A percentile compares a stretch with the other conserved stretches of the same genome.
These are phyloP conservation scores for Drosophila busckii DNA, from an alignment of 1,140 invertebrate species.

Conservation along the genomic window DNA sequence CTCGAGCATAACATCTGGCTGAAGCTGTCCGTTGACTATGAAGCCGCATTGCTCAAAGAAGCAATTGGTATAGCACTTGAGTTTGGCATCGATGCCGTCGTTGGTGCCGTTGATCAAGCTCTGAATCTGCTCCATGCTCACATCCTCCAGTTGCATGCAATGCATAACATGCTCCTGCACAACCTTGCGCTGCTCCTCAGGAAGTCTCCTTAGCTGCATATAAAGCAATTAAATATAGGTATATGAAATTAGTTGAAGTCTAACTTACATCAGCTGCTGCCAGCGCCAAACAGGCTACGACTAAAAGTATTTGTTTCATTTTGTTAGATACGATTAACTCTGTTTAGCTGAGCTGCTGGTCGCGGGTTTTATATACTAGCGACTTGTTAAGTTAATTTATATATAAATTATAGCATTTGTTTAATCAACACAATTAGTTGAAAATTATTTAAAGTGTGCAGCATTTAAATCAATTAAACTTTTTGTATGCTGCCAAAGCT, in stretches of 20 bases:
- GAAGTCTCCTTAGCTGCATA: background rate
- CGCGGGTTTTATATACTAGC: no score
- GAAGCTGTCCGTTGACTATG: slow-evolving; percentile 41
- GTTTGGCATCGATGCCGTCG: slow-evolving; percentile 32
- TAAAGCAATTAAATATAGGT: background rate
- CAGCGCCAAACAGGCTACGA: slow-evolving; percentile 19
- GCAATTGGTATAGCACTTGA: slow-evolving; percentile 60
- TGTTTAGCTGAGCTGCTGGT: no score
- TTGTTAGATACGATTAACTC: no score
- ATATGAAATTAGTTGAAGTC: background rate
- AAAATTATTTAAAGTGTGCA: no score
- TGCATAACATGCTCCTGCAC: background rate
- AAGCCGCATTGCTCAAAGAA: slow-evolving; percentile 52
- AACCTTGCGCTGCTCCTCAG: slow-evolving; percentile 7
- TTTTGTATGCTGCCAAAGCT: no score
- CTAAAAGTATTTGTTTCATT: slow-evolving; percentile 37
- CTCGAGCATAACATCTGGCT: slow-evolving; percentile 12
- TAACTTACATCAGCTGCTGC: slow-evolving; percentile 35
- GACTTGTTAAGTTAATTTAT: no score
- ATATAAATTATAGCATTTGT: no score
- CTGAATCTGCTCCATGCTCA: slow-evolving; percentile 36
- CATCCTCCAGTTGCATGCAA: slow-evolving; percentile 35
- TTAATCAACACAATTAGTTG: no score
- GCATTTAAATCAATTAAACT: no score
- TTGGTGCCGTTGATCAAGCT: slow-evolving; percentile 36